phyloP scores from a whole-genome alignment of 1,140 invertebrate species.

The Leucophenga varia region DNA sequence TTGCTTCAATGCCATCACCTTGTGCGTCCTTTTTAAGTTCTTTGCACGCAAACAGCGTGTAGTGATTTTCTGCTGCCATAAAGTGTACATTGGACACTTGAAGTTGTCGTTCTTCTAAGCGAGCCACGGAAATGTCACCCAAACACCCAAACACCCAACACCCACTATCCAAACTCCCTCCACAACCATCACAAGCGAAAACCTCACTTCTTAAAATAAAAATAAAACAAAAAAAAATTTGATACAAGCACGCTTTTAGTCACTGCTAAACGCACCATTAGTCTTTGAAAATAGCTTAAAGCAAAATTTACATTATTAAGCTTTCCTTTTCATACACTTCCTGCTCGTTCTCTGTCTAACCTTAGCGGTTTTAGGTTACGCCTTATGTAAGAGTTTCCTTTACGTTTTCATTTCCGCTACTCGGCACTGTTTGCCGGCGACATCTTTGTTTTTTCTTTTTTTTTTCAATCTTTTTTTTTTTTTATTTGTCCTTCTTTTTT shows the following conservation, averaged over 20 bases:
- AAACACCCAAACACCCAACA: too few species aligned
- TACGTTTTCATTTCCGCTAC: conserved; percentile 36
- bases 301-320: conserved; percentile 53
- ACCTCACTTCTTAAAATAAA: too few species aligned
- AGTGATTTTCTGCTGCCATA: conserved; percentile 1
- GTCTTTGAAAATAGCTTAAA: conserved; percentile 53
- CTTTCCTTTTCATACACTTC: conserved; percentile 17
- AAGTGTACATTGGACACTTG: too few species aligned
- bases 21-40: conserved; percentile 7
- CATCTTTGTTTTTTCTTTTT: conserved; percentile 25
- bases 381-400: conserved; percentile 17
- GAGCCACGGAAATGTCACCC: too few species aligned
- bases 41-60: conserved; percentile 23
- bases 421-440: conserved; percentile 25
- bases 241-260: conserved; percentile 8
- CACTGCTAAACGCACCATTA: conserved; percentile 49
- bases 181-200: too few species aligned
- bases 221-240: too few species aligned
- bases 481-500: too few species aligned
- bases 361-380: not conserved
- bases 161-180: too few species aligned
- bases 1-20: conserved; percentile 14
- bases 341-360: not conserved
- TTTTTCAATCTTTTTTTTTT: too few species aligned
- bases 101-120: too few species aligned